Evolutionary conservation across 2,888 invertebrate species (phyloP).

Genomic region (Cephus nigrinus): DNA sequence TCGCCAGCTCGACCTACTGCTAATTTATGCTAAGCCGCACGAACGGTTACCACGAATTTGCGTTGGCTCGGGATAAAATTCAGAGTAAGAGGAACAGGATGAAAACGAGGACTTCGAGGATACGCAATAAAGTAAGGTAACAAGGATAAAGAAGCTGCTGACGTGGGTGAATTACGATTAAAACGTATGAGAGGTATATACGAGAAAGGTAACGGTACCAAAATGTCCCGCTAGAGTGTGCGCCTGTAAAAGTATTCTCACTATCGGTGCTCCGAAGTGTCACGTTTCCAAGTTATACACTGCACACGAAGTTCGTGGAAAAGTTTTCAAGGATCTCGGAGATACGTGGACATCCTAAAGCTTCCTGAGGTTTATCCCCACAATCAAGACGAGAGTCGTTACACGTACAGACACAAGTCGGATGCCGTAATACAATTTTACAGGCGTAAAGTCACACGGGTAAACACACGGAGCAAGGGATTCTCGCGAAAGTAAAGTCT

Average conservation of each 20-base stretch:
- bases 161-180: not conserved
- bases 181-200: not conserved
- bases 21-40: constrained; percentile 1
- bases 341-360: not conserved
- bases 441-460: not conserved
- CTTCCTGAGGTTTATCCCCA: not conserved
- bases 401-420: not conserved
- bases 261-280: not conserved
- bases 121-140: not conserved
- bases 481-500: not conserved
- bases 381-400: not conserved
- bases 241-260: not conserved
- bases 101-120: not conserved
- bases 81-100: not conserved
- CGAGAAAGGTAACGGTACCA: not conserved
- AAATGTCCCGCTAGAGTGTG: not conserved
- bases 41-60: not conserved
- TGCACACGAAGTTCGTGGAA: not conserved
- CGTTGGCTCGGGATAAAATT: not conserved
- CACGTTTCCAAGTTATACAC: not conserved
- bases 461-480: not conserved
- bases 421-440: not conserved
- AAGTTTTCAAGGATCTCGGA: not conserved
- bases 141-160: not conserved
- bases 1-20: not conserved